A percentile compares a stretch with the other conserved stretches of the same genome.
Evolutionary conservation across 2,888 invertebrate genomes (phyloP).

Genomic region (Allacma fusca): DNA sequence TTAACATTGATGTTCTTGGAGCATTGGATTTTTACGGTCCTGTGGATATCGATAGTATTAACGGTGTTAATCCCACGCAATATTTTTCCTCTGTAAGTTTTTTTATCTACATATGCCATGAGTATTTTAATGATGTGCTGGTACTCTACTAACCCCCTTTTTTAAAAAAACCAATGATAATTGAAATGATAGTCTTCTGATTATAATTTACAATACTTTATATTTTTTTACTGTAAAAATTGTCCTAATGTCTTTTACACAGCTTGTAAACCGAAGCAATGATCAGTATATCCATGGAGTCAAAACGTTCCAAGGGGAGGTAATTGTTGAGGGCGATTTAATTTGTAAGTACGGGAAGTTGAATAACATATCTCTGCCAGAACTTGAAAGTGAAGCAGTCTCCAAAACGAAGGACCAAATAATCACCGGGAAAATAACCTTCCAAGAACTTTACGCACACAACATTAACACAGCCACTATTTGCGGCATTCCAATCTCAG

Average conservation of each 20-base stretch:
- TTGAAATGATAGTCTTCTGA: too few relatives aligned
- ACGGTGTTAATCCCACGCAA: conserved; percentile 45
- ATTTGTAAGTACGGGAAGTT: conserved; percentile 41
- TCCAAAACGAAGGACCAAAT: conserved; percentile 53
- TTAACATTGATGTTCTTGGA: conserved; percentile 14
- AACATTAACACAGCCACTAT: conserved; percentile 43
- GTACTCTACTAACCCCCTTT: too few relatives aligned
- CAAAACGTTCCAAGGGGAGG: conserved; percentile 48
- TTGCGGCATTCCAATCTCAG: conserved; percentile 38
- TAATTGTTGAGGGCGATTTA: conserved; percentile 40
- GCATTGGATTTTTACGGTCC: conserved; percentile 23
- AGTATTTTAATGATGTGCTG: too few relatives aligned
- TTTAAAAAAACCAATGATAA: too few relatives aligned
- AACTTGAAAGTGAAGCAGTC: conserved; percentile 47
- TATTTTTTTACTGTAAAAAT: too few relatives aligned
- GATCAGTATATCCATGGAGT: conserved; percentile 39
- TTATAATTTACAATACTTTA: too few relatives aligned
- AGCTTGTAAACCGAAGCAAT: conserved; percentile 47
- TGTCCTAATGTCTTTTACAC: not conserved
- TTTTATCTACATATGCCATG: too few relatives aligned
- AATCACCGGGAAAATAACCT: conserved; percentile 47
- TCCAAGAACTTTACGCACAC: conserved; percentile 34
- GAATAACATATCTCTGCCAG: conserved; percentile 46
- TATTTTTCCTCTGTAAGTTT: conserved; percentile 51
- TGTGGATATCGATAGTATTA: conserved; percentile 35